Base-by-base conservation (phyloP, 1,140 invertebrate species). In the Chionoecetes opilio region DNA sequence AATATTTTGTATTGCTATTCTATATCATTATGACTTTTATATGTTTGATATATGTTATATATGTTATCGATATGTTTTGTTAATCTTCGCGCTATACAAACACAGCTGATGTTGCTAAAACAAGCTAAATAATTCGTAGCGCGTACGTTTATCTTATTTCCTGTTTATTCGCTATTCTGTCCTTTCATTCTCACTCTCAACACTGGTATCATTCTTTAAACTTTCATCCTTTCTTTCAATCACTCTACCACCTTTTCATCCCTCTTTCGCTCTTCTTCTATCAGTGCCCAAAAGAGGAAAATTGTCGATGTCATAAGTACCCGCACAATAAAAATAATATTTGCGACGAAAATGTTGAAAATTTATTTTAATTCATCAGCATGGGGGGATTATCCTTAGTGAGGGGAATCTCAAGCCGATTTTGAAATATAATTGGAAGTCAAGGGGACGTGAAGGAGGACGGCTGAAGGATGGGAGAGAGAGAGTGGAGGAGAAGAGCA, bases 371-470 rank as follows among this genome's bases (percentile, higher is more conserved):
- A 75, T 75, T 75, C 63, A 75, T 75, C 63, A 75, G 63, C 21
- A n/a, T 11, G 21, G 8, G n/a, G 17, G 63, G 63, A 75, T 75
- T 75, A 75, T 75, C 63, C 21, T 26, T n/a, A 75, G 63, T 75
- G 21, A n/a, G 26, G 63, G 63, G 63, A 75, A 21, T 75, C n/a
- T 75, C 63, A 75, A 75, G 63, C 63, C 63, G 63, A 75, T 75
- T 75, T 75, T n/a, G n/a, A 75, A 75, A 75, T 75, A n/a, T 75
- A 75, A 75, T 75, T 75, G 63, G 63, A 75, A 75, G 63, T 75
- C 63, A 75, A 75, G 63, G 6, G 6, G 63, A 75, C 63, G 63
- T 75, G 63, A 75, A 75, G 26, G 63, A 75, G n/a, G 21, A 75
- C 63, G 63, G n/a, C 63, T n/a, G 21, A n/a, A 75, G 63, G 26